Percentiles rank a stretch among this genome's conserved stretches.
phyloP scores from a whole-genome alignment of 2,113 vertebrate species.

The Lathamus discolor region DNA sequence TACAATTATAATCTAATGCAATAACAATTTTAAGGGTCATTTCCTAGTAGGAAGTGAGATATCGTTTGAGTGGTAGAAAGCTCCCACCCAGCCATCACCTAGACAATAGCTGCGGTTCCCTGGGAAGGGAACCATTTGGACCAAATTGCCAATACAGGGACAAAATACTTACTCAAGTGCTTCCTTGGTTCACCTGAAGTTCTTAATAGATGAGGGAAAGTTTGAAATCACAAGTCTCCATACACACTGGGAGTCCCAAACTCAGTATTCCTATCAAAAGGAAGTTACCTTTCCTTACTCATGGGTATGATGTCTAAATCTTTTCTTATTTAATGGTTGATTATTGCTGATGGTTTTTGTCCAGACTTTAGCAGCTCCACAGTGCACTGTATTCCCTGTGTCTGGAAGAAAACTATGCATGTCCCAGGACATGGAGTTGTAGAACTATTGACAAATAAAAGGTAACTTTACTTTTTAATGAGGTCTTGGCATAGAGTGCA shows the following conservation, averaged over 20 bases:
- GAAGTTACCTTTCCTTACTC: not conserved
- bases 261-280: not conserved
- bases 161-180: not conserved
- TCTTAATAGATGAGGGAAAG: not conserved
- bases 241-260: not conserved
- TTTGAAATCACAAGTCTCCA: not conserved
- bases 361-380: not conserved
- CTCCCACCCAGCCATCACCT: not conserved
- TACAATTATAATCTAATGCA: conserved; percentile 48
- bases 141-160: not conserved
- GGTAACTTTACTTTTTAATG: not conserved
- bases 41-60: conserved; percentile 11
- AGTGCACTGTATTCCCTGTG: not conserved
- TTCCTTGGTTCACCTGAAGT: not conserved
- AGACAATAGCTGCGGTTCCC: not conserved
- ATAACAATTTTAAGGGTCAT: conserved; percentile 63
- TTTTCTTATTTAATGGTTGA: not conserved
- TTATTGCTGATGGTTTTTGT: not conserved
- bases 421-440: not conserved
- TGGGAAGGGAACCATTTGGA: not conserved
- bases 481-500: not conserved
- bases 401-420: not conserved
- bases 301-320: not conserved
- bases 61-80: not conserved
- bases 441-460: not conserved